Evolutionary conservation across 2,113 vertebrate genomes (phyloP), one percentile per base, ranked within the genome.

Genomic region (Stomatorhinus ivindoensis): DNA sequence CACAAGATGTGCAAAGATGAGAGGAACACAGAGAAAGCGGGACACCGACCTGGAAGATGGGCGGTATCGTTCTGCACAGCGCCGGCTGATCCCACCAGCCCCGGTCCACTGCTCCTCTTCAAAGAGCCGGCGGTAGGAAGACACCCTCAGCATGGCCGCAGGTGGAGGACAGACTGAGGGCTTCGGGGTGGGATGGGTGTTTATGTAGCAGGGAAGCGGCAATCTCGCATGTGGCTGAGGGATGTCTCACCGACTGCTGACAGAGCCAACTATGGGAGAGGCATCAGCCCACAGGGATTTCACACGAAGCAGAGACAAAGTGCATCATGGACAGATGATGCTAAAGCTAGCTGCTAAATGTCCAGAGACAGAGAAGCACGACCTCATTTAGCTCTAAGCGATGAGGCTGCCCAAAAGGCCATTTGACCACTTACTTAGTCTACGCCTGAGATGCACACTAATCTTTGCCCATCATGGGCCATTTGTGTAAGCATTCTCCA

Each of bases 41-140:
- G 53, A 53, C 42, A 93, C 94, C 94, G 90, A 96, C 95, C 95
- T 96, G 92, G 83, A 31, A 0, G 91, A 84, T 86, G 91, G 27
- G 0, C 82, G 91, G 88, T 90, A 91, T 92, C 93, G 93, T 24
- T 89, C 91, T 10, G 90, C 94, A 93, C 93, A 95, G 46, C 42
- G 87, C 89, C 0, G 15, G 10, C 91, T 89, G 80, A 39, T 31
- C 35, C 80, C 76, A 46, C 35, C 17, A 21, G 50, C 42, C 19
- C 80, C 2, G 11, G 89, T 91, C 94, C 93, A 94, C 73, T 13
- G 58, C 35, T 92, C 42, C 84, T 92, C 91, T 88, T 95, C 94
- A 86, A 95, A 96, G 90, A 95, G 89, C 86, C 90, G 94, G 76
- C 95, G 95, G 89, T 96, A 96, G 0, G 96, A 96, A 6, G 96